Evolutionary conservation across 2,113 vertebrate genomes (phyloP), one percentile per base, ranked within the genome.

Genomic region (Thalassarche chlororhynchos): DNA sequence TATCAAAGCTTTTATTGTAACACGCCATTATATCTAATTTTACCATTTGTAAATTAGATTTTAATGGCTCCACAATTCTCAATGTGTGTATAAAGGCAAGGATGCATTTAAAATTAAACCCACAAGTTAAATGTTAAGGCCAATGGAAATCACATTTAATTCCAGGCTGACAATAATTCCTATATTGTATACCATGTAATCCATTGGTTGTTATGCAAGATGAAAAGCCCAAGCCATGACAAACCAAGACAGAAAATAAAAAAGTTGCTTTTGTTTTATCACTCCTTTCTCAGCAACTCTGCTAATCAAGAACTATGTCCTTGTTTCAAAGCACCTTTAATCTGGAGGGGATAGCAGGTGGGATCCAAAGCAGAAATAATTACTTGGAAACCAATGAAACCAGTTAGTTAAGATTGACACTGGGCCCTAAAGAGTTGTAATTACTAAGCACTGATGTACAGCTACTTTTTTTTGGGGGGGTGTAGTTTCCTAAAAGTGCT

Each of bases 291-390:
- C 74, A 92, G 80, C 80, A 97, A 75, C 87, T 98, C 89, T 89
- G 65, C 55, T 97, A 81, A 97, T 95, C 87, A 97, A 97, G 93
- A 97, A 95, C 77, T 75, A 91, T 82, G 86, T 86, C 49, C 95
- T 93, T 93, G 29, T 92, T 96, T 89, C 72, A 94, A 93, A 95
- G 80, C 66, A 94, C 96, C 91, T 95, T 97, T 97, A 97, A 97
- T 94, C 86, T 93, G 87, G 87, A 95, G 54, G 85, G 69, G 78
- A 95, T 70, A 97, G 90, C 94, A 97, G 93, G 94, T 97, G 89
- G 88, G 76, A 92, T 97, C 87, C 91, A 96, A 94, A 96, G 95
- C 76, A 96, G 94, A 98, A 97, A 96, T 97, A 98, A 98, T 98
- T 97, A 98, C 95, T 96, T 79, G 60, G 91, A 98, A 97, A 95